A percentile compares a stretch with the other conserved stretches of the same genome.
Evolutionary conservation across 2,888 invertebrate genomes (phyloP).

Genomic region (Cataglyphis cursor): DNA sequence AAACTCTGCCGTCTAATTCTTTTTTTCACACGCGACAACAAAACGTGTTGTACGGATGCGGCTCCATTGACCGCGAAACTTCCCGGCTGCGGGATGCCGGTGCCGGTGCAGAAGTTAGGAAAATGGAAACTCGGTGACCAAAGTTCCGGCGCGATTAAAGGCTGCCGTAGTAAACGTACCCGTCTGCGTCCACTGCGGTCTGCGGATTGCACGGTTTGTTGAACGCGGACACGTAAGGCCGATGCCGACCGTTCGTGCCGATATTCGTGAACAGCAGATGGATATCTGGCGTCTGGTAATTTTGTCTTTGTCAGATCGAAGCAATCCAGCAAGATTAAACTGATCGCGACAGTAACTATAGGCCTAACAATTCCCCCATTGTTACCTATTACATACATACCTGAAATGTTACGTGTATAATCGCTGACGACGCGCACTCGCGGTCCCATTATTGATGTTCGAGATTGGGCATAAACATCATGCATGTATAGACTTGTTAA

Average conservation of each 20-base stretch:
- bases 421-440: not conserved
- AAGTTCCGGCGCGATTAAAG: constrained; percentile 54
- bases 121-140: constrained; percentile 32
- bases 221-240: constrained; percentile 14
- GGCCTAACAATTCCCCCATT: constrained; percentile 20
- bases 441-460: constrained; percentile 3
- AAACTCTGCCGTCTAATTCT: not conserved
- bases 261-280: constrained; percentile 21
- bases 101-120: constrained; percentile 1
- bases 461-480: not conserved
- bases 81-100: not conserved
- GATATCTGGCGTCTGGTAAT: constrained; percentile 29
- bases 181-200: constrained; percentile 38
- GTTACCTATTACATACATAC: constrained; percentile 6
- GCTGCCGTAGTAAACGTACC: constrained; percentile 48
- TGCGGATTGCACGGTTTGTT: constrained; percentile 54
- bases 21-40: not conserved
- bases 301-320: constrained; percentile 19
- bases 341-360: constrained; percentile 35
- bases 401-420: constrained; percentile 27
- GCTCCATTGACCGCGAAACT: constrained; percentile 28
- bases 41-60: not conserved
- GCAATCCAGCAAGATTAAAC: constrained; percentile 39
- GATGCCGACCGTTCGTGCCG: constrained; percentile 1
- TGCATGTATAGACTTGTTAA: not conserved